Percentiles rank a stretch among this genome's conserved stretches.
These are phyloP conservation scores for Eristalinus aeneus DNA, from an alignment of 2,888 invertebrate genomes.

Conservation along the genomic window DNA sequence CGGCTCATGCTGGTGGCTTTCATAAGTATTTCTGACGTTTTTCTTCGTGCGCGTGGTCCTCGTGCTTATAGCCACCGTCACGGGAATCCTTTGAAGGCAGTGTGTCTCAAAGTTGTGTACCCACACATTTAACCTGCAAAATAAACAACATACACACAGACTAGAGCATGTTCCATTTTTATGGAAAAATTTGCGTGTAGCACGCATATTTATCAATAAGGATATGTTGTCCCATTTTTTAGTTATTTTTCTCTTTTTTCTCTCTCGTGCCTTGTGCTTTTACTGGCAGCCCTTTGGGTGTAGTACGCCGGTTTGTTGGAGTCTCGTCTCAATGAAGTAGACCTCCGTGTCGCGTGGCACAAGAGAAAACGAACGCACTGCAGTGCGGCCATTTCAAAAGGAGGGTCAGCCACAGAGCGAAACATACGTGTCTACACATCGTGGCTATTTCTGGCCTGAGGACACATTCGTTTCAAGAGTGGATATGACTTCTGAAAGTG, in stretches of 20 bases:
- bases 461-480: slow-evolving; percentile 27
- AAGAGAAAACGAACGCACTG: slow-evolving; percentile 12
- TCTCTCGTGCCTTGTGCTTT: background rate
- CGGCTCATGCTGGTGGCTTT: slow-evolving; percentile 6
- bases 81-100: slow-evolving; percentile 1
- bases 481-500: slow-evolving; percentile 49
- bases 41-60: background rate
- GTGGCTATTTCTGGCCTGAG: slow-evolving; percentile 42
- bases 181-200: slow-evolving; percentile 55
- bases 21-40: background rate
- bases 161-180: slow-evolving; percentile 27
- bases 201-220: slow-evolving; percentile 55
- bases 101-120: slow-evolving; percentile 24
- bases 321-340: slow-evolving; percentile 35
- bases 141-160: background rate
- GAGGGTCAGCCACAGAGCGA: slow-evolving; percentile 42
- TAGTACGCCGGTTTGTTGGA: slow-evolving; percentile 1
- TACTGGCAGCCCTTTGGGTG: slow-evolving; percentile 2
- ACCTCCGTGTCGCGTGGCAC: slow-evolving; percentile 1
- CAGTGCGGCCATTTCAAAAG: slow-evolving; percentile 22
- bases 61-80: slow-evolving; percentile 24
- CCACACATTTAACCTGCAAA: slow-evolving; percentile 16
- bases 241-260: background rate
- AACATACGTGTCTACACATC: slow-evolving; percentile 31
- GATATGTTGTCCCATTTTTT: slow-evolving; percentile 21